These are phyloP conservation scores for Oreochromis mossambicus DNA, from an alignment of 2,797 vertebrate genomes.

Conservation along the genomic window DNA sequence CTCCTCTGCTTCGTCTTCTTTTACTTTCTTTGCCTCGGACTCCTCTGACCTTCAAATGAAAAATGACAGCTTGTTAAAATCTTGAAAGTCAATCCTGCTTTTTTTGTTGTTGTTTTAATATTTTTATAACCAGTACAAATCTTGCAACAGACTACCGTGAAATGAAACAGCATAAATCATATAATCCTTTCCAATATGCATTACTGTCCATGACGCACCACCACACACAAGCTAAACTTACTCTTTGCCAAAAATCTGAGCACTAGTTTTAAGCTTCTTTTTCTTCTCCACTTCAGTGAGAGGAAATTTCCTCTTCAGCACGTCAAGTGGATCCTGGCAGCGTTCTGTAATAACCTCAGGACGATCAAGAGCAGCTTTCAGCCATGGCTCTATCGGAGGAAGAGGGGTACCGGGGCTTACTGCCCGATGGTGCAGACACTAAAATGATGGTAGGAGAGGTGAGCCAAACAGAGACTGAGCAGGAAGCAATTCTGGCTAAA, in stretches of 20 bases:
- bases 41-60: slow-evolving; percentile 72
- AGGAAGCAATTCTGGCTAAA: not conserved
- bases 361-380: slow-evolving; percentile 79
- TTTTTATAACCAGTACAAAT: not conserved
- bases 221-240: slow-evolving; percentile 62
- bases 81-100: not conserved
- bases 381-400: slow-evolving; percentile 82
- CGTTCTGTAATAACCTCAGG: slow-evolving; percentile 77
- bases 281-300: slow-evolving; percentile 86
- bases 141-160: not conserved
- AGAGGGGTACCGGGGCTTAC: slow-evolving; percentile 81
- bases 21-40: slow-evolving; percentile 77
- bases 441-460: not conserved
- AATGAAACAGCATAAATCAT: not conserved
- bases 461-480: not conserved
- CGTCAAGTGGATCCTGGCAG: slow-evolving; percentile 78
- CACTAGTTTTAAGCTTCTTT: slow-evolving; percentile 86
- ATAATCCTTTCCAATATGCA: not conserved
- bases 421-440: slow-evolving; percentile 92
- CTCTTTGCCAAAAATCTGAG: slow-evolving; percentile 89
- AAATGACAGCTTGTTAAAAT: not conserved
- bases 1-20: slow-evolving; percentile 77
- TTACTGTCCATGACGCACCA: not conserved
- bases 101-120: not conserved
- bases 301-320: slow-evolving; percentile 85